A percentile compares a stretch with the other conserved stretches of the same genome.
Evolutionary conservation across 2,113 vertebrate genomes (phyloP).

Genomic region (Heterocephalus glaber): DNA sequence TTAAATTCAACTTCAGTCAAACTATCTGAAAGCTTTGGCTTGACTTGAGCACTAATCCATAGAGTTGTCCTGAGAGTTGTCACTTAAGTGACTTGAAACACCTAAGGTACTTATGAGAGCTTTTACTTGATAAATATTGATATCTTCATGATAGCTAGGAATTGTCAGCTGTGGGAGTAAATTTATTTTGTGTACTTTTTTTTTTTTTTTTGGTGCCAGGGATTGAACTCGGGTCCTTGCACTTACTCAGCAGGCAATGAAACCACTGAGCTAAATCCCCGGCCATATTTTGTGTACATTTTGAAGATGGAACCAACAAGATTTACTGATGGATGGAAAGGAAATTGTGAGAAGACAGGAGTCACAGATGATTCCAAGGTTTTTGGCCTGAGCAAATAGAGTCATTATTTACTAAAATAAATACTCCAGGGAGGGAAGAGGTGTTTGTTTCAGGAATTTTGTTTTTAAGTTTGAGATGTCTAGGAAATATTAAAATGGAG

Average conservation of each 20-base stretch:
- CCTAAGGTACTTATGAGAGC: background rate
- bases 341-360: background rate
- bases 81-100: background rate
- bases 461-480: background rate
- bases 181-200: background rate
- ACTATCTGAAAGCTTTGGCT: background rate
- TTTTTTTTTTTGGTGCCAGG: no score
- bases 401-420: constrained; percentile 22
- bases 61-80: background rate
- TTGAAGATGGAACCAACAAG: background rate
- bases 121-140: background rate
- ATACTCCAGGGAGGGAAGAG: background rate
- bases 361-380: no score
- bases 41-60: background rate
- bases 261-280: no score
- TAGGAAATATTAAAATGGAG: background rate
- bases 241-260: no score
- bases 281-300: background rate
- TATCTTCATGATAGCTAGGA: background rate
- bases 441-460: background rate
- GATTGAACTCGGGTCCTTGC: no score
- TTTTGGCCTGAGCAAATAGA: background rate
- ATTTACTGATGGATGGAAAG: background rate
- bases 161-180: background rate
- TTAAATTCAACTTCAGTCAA: background rate